Conservation (phyloP, 1,140 invertebrate species). For the Drosophila carrolli region DNA sequence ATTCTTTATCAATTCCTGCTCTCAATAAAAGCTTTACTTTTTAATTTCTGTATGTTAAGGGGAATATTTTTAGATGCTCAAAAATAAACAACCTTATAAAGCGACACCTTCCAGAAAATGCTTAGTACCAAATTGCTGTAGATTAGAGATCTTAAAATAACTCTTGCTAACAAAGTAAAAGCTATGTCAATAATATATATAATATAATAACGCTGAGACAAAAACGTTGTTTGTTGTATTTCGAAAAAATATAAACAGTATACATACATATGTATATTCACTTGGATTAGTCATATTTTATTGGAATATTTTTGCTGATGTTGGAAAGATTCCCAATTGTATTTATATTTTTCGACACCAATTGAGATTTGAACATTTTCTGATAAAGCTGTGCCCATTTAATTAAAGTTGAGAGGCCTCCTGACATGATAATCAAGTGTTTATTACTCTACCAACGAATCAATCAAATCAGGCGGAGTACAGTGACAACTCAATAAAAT, state of each 20-base stretch:
- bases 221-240: too few relatives aligned
- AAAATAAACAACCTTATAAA: slow-evolving; percentile 1
- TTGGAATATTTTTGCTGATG: too few relatives aligned
- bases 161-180: background rate
- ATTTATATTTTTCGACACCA: background rate
- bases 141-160: slow-evolving; percentile 10
- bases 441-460: slow-evolving; percentile 35
- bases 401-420: slow-evolving; percentile 54
- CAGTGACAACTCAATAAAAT: background rate
- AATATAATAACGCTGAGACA: too few relatives aligned
- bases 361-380: slow-evolving; percentile 25
- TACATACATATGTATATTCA: too few relatives aligned
- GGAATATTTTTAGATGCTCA: background rate
- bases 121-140: background rate
- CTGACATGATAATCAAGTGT: slow-evolving; percentile 65
- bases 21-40: too few relatives aligned
- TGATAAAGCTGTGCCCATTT: slow-evolving; percentile 40
- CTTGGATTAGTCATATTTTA: too few relatives aligned
- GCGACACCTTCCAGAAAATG: background rate
- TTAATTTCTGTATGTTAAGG: too few relatives aligned
- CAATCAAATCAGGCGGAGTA: slow-evolving; percentile 31
- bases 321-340: too few relatives aligned
- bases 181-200: background rate
- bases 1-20: too few relatives aligned
- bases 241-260: too few relatives aligned